These are phyloP conservation scores for Camptogramma bilineatum DNA, from an alignment of 2,888 invertebrate species.

Conservation along the genomic window DNA sequence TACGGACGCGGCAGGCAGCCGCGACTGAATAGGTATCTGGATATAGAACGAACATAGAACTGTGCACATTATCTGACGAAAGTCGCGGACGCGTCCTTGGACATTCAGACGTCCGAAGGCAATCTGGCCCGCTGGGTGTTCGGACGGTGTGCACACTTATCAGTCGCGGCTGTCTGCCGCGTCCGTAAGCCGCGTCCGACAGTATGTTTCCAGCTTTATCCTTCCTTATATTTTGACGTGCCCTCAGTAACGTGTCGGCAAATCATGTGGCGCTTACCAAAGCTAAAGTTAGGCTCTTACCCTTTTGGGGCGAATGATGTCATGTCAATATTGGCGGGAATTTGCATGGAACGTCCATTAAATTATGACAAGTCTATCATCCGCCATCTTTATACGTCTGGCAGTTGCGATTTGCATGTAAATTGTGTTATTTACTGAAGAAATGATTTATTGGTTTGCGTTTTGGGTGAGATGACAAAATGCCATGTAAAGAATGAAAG, in stretches of 20 bases:
- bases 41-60: too few relatives aligned
- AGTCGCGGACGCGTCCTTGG: too few relatives aligned
- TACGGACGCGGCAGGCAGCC: too few relatives aligned
- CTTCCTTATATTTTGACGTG: constrained; percentile 4
- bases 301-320: constrained; percentile 32
- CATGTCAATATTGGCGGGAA: constrained; percentile 29
- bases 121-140: too few relatives aligned
- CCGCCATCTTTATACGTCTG: constrained; percentile 31
- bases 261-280: constrained; percentile 23
- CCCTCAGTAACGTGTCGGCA: constrained; percentile 14
- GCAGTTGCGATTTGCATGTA: constrained; percentile 29
- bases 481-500: background rate
- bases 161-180: too few relatives aligned
- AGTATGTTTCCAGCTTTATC: too few relatives aligned
- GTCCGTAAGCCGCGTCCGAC: too few relatives aligned
- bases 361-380: constrained; percentile 37
- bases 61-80: too few relatives aligned
- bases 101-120: too few relatives aligned
- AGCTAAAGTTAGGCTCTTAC: too few relatives aligned
- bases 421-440: constrained; percentile 32
- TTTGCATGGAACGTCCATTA: constrained; percentile 41
- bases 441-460: constrained; percentile 22
- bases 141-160: too few relatives aligned
- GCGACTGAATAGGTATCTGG: too few relatives aligned
- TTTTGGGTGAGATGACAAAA: background rate